Base-by-base conservation (phyloP, 2,797 vertebrate genomes). In the Rhinophrynus dorsalis region DNA sequence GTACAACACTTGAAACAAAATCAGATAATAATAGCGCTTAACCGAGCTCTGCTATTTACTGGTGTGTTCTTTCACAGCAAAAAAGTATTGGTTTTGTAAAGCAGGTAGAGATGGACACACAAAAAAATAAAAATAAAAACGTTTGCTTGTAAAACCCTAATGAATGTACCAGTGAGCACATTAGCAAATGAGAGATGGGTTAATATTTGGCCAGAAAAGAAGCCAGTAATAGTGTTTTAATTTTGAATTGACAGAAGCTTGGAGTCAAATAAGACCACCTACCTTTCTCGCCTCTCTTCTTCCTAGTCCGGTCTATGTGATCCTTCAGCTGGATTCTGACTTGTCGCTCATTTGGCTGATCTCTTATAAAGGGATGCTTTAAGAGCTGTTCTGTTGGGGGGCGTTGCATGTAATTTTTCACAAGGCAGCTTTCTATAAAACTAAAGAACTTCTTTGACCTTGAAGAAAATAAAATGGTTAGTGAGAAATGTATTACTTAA, bases 381-480 rank as follows among this genome's bases (percentile, higher is more conserved):
- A 99, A 84, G 58, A 99, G 93, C 73, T 98, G 96, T 26, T 99
- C 97, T 0, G 97, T 99, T 76, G 96, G 93, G 30, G 97, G 97
- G 3, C 97, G 88, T 78, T 98, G 97, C 55, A 92, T 96, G 82
- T 99, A 99, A 77, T 99, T 99, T 89, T 99, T 99, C 82, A 99
- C 96, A 84, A 99, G 90, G 80, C 96, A 99, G 67, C 95, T 90
- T 83, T 99, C 97, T 70, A 99, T 98, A 85, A 99, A 99, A 86
- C 94, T 98, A 84, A 98, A 98, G 85, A 99, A 99, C 82, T 98
- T 98, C 89, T 99, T 99, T 0, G 97, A 99, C 97, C 97, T 99
- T 63, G 33, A 75, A 61, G 24, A 59, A 18, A 65, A 78, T 77
- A 61, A 21, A 20, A 1, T n/a, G 12, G 40, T 26, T 0, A 52